These are phyloP conservation scores for Phaetusa simplex DNA, from an alignment of 2,113 vertebrate genomes.

Conservation along the genomic window DNA sequence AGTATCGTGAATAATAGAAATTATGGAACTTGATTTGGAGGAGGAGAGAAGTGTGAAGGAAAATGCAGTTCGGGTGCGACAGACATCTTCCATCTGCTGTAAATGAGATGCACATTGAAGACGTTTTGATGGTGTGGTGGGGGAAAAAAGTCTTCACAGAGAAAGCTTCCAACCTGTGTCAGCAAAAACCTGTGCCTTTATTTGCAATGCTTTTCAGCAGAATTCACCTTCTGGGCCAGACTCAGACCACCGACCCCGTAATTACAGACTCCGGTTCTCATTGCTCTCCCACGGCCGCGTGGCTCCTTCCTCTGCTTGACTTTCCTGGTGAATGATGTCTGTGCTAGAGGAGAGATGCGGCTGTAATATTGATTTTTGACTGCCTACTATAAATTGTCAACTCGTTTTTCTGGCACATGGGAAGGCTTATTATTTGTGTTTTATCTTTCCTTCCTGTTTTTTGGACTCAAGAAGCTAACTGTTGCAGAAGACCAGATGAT, in stretches of 20 bases:
- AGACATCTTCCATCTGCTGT: not conserved
- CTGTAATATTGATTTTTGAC: not conserved
- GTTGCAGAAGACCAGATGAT: not conserved
- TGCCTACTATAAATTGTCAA: not conserved
- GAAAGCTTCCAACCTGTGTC: not conserved
- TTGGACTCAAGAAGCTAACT: not conserved
- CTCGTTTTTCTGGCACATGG: rapidly evolving
- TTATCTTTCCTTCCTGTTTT: not conserved
- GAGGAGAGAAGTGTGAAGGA: not conserved
- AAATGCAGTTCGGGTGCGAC: not conserved
- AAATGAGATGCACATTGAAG: not conserved
- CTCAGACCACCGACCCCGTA: not conserved
- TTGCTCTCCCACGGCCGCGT: not conserved
- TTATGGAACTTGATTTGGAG: not conserved
- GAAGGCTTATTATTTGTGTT: not conserved
- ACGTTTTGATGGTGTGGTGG: not conserved
- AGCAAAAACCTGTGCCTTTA: not conserved
- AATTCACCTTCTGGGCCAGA: not conserved
- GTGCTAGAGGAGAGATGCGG: not conserved
- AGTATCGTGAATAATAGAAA: not conserved
- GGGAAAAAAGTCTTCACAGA: not conserved
- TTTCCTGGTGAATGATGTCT: not conserved
- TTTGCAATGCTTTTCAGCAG: not conserved
- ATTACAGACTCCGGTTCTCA: not conserved
- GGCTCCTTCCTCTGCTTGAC: not conserved